Conservation (phyloP, 2,888 invertebrate species). For the Chrysopilus asiliformis region DNA sequence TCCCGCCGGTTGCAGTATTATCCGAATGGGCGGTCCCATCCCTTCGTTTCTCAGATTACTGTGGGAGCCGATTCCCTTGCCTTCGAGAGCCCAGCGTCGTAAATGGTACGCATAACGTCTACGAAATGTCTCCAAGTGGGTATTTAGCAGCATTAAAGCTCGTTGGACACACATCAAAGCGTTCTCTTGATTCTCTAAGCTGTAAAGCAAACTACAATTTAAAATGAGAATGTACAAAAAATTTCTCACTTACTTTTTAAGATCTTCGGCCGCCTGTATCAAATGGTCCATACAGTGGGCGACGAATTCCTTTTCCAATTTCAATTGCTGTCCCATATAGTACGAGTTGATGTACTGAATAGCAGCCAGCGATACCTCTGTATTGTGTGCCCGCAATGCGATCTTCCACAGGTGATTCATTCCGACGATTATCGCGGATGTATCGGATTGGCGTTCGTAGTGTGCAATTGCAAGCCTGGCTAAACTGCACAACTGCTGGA, state of each 20-base stretch:
- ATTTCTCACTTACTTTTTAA: slow-evolving; percentile 40
- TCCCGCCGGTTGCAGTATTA: slow-evolving; percentile 79
- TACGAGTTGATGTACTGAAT: slow-evolving; percentile 89
- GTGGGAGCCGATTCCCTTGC: slow-evolving; percentile 64
- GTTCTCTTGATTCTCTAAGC: slow-evolving; percentile 47
- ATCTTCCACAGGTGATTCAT: slow-evolving; percentile 95
- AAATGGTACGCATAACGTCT: slow-evolving; percentile 78
- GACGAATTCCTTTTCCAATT: slow-evolving; percentile 86
- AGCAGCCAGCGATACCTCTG: slow-evolving; percentile 89
- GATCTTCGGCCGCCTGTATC: slow-evolving; percentile 65
- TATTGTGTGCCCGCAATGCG: slow-evolving; percentile 76
- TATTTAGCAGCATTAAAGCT: slow-evolving; percentile 73
- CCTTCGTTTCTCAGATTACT: slow-evolving; percentile 39
- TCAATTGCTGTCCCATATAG: slow-evolving; percentile 83
- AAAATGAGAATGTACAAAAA: too few species aligned
- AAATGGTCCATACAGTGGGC: slow-evolving; percentile 87
- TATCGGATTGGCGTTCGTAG: slow-evolving; percentile 39
- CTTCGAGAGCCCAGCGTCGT: slow-evolving; percentile 77
- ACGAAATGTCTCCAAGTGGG: slow-evolving; percentile 85
- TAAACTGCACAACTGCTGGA: slow-evolving; percentile 81
- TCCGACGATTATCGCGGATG: slow-evolving; percentile 52
- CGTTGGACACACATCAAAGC: slow-evolving; percentile 82
- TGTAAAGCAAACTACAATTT: slow-evolving; percentile 12
- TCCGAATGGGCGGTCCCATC: slow-evolving; percentile 53
- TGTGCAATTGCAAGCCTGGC: slow-evolving; percentile 69